phyloP scores from a whole-genome alignment of 2,888 invertebrate genomes.

The Trissonchulus latispiculum region DNA sequence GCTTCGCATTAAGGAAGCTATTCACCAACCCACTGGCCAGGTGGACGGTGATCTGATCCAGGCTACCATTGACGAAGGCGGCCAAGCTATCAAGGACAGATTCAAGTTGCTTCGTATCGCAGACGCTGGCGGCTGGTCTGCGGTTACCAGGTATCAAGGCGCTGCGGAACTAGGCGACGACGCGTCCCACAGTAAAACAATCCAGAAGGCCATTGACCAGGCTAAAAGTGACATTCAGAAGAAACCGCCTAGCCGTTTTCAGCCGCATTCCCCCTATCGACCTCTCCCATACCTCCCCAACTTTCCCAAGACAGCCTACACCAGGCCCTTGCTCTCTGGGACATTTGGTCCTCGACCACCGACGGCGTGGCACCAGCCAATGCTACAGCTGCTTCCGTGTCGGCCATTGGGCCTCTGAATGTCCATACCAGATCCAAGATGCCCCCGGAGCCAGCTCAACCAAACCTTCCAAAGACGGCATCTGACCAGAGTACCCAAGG shows the following conservation, averaged over 20 bases:
- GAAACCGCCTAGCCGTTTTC: neutral
- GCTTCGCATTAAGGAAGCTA: neutral
- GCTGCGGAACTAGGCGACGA: too few species aligned
- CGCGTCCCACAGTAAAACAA: too few species aligned
- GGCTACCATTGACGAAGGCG: neutral
- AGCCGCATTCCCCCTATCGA: neutral
- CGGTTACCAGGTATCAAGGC: neutral
- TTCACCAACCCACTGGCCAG: neutral
- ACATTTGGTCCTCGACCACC: neutral
- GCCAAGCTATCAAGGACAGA: neutral
- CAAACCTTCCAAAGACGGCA: too few species aligned
- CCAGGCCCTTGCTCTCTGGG: too few species aligned
- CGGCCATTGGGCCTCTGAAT: neutral
- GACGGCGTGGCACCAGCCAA: neutral
- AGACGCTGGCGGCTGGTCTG: neutral
- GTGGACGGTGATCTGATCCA: neutral
- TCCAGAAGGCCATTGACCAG: neutral
- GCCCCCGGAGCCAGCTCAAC: neutral
- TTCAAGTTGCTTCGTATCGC: neutral
- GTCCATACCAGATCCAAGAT: neutral
- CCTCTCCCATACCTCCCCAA: neutral
- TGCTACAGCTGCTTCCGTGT: neutral
- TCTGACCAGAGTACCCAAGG: neutral
- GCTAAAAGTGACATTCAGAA: neutral
- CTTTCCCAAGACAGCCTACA: too few species aligned